A percentile compares a stretch with the other conserved stretches of the same genome.
These are phyloP conservation scores for Tanaodytes sp. DNA, from an alignment of 2,888 invertebrate genomes.

Conservation along the genomic window DNA sequence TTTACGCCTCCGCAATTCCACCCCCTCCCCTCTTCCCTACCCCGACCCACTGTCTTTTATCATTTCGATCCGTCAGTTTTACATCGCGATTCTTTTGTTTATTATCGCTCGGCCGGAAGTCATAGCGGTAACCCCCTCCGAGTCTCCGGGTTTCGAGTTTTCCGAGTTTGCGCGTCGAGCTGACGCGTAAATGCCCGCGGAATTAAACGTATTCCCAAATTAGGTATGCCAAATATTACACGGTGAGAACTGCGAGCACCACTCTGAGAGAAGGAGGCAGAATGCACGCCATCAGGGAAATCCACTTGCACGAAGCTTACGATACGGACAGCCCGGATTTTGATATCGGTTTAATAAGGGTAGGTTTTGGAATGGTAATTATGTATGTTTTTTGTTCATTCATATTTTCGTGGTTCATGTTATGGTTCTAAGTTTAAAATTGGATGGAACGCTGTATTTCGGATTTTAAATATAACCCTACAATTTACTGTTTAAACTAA, in stretches of 20 bases:
- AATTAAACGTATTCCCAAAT: slow-evolving; percentile 2
- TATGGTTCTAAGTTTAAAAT: too few species aligned
- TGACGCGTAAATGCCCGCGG: neutral
- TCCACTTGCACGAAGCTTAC: slow-evolving; percentile 63
- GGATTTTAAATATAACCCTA: too few species aligned
- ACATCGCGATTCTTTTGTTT: neutral
- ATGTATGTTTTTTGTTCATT: too few species aligned
- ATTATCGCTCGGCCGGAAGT: neutral
- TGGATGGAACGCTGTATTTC: too few species aligned
- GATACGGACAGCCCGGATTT: slow-evolving; percentile 59
- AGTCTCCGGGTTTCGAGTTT: neutral
- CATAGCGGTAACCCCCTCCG: neutral
- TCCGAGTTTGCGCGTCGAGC: neutral
- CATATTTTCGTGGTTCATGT: too few species aligned
- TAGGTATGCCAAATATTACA: slow-evolving; percentile 28
- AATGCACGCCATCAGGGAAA: slow-evolving; percentile 23
- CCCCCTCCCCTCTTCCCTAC: neutral
- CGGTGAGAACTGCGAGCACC: slow-evolving; percentile 53
- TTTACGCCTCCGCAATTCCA: neutral
- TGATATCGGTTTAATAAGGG: slow-evolving; percentile 61
- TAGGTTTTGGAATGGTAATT: slow-evolving; percentile 10
- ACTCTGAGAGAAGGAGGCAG: slow-evolving; percentile 48
- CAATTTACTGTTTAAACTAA: too few species aligned
- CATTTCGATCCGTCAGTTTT: slow-evolving; percentile 9
- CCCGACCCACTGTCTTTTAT: slow-evolving; percentile 12